Percentiles rank a stretch among this genome's conserved stretches.
Evolutionary conservation across 1,140 invertebrate genomes (phyloP).

Genomic region (Leptestheria dahalacensis): DNA sequence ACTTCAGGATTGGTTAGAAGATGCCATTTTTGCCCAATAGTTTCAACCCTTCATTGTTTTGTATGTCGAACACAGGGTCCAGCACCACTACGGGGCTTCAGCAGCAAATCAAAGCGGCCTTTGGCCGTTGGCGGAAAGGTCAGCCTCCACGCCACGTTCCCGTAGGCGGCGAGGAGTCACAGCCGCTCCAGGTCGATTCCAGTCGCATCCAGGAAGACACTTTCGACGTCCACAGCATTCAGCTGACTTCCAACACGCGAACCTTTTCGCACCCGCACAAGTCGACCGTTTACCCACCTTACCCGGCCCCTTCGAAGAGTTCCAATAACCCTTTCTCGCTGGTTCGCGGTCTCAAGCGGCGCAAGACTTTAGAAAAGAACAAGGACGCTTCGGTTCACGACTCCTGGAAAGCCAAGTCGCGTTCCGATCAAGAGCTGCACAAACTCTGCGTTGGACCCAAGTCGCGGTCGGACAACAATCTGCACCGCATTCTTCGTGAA

Average conservation of each 20-base stretch:
- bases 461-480: slow-evolving; percentile 28
- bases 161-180: slow-evolving; percentile 3
- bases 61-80: slow-evolving; percentile 7
- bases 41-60: too few species aligned
- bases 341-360: slow-evolving; percentile 15
- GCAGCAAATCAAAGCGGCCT: slow-evolving; percentile 15
- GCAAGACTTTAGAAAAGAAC: slow-evolving; percentile 17
- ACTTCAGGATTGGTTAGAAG: too few species aligned
- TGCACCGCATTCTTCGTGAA: slow-evolving; percentile 23
- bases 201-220: slow-evolving; percentile 17
- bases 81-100: slow-evolving; percentile 16
- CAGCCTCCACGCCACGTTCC: slow-evolving; percentile 4
- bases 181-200: neutral
- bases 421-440: slow-evolving; percentile 10
- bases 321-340: slow-evolving; percentile 9
- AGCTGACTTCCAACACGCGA: slow-evolving; percentile 23
- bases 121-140: slow-evolving; percentile 12
- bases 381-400: slow-evolving; percentile 13
- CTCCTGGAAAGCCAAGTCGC: slow-evolving; percentile 13
- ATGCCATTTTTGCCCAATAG: too few species aligned
- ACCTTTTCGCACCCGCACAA: slow-evolving; percentile 23
- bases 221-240: slow-evolving; percentile 24
- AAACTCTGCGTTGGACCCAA: slow-evolving; percentile 21
- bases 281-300: slow-evolving; percentile 19
- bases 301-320: slow-evolving; percentile 5